These are phyloP conservation scores for Rhingia rostrata DNA, from an alignment of 2,888 invertebrate genomes.

Conservation along the genomic window DNA sequence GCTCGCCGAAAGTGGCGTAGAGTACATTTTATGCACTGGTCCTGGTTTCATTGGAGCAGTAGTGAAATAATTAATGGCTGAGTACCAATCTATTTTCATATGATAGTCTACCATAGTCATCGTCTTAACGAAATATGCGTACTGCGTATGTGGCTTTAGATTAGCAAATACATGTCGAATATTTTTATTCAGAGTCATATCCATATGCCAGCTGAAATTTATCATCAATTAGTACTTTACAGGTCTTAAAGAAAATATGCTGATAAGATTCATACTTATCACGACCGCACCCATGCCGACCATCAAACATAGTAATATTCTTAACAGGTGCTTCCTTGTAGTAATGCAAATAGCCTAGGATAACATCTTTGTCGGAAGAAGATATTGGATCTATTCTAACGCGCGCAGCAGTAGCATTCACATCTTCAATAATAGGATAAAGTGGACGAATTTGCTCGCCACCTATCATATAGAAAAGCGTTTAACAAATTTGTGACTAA, in stretches of 20 bases:
- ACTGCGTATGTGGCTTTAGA: constrained; percentile 94
- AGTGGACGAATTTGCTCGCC: constrained; percentile 69
- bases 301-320: constrained; percentile 93
- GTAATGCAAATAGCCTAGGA: constrained; percentile 95
- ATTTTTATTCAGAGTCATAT: constrained; percentile 80
- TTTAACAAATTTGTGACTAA: background rate
- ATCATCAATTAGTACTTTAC: constrained; percentile 32
- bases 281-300: constrained; percentile 94
- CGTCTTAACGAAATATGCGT: constrained; percentile 97
- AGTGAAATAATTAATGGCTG: constrained; percentile 91
- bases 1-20: constrained; percentile 76
- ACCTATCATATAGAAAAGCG: constrained; percentile 69
- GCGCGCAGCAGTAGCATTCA: constrained; percentile 83
- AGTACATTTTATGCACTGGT: constrained; percentile 78
- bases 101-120: constrained; percentile 91
- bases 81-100: constrained; percentile 88
- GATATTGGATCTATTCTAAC: constrained; percentile 87
- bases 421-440: constrained; percentile 81
- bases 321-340: constrained; percentile 89
- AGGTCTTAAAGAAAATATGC: constrained; percentile 21
- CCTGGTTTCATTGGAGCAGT: constrained; percentile 84
- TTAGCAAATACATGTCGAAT: constrained; percentile 86
- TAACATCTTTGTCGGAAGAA: constrained; percentile 87
- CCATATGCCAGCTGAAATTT: constrained; percentile 87
- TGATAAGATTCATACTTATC: constrained; percentile 85